Evolutionary conservation across 2,113 vertebrate species (phyloP).

Genomic region (Proterorhinus semilunaris): DNA sequence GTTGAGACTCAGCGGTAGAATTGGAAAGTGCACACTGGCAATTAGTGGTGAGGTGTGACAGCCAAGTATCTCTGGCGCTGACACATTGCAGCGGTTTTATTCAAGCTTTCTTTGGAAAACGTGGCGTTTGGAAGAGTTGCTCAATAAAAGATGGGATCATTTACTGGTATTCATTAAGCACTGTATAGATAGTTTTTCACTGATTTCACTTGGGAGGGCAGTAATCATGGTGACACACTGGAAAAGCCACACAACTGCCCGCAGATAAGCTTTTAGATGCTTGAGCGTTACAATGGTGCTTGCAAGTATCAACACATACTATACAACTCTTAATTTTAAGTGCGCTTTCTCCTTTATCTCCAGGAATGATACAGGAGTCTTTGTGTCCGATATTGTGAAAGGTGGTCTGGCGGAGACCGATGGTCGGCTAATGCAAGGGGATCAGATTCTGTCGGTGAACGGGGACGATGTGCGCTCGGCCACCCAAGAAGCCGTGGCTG

Average conservation of each 20-base stretch:
- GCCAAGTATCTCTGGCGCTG: conserved; percentile 57
- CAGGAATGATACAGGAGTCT: conserved; percentile 94
- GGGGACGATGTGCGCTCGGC: conserved; percentile 88
- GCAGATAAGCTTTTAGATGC: no score
- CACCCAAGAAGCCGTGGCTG: conserved; percentile 92
- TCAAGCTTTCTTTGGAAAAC: conserved; percentile 37
- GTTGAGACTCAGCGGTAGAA: conserved; percentile 24
- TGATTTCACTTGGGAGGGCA: no score
- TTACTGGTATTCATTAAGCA: no score
- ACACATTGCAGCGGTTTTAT: conserved; percentile 30
- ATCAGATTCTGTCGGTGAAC: conserved; percentile 93
- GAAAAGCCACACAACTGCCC: no score
- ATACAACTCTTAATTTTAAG: neutral
- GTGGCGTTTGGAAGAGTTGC: conserved; percentile 23
- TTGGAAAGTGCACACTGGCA: conserved; percentile 56
- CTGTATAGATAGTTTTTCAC: no score
- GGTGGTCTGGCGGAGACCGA: conserved; percentile 89
- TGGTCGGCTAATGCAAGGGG: conserved; percentile 89
- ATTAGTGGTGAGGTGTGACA: conserved; percentile 66
- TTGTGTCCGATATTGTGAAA: conserved; percentile 95
- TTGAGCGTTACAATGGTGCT: no score
- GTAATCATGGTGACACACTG: no score
- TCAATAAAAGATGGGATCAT: neutral
- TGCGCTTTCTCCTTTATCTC: conserved; percentile 10
- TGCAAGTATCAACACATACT: neutral